Conservation (phyloP, 2,888 invertebrate genomes). For the Tortrix viridana region DNA sequence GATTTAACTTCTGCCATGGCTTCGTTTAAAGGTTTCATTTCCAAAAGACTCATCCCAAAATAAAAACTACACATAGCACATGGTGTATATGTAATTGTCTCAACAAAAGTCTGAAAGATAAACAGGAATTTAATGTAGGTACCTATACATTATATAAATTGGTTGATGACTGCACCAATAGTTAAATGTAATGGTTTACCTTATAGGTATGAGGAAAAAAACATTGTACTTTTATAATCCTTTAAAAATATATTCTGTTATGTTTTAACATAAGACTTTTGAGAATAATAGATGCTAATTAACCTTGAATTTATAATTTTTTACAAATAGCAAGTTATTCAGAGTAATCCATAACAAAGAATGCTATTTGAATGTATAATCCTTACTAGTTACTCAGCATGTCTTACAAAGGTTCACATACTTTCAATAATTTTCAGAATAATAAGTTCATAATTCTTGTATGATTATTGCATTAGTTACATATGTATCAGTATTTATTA, state of each 20-base stretch:
- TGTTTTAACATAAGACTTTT: not conserved
- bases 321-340: not conserved
- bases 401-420: too few relatives aligned
- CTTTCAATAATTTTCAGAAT: too few relatives aligned
- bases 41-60: slow-evolving; percentile 89
- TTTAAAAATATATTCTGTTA: too few relatives aligned
- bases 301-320: slow-evolving; percentile 7
- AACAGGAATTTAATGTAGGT: slow-evolving; percentile 22
- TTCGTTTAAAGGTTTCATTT: slow-evolving; percentile 86
- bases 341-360: too few relatives aligned
- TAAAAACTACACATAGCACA: slow-evolving; percentile 91
- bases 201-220: too few relatives aligned
- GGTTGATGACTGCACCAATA: not conserved
- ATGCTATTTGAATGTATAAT: too few relatives aligned
- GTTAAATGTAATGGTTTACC: too few relatives aligned
- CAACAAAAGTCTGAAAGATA: slow-evolving; percentile 86
- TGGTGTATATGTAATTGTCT: slow-evolving; percentile 90
- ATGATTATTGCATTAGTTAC: too few relatives aligned
- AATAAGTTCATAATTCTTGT: too few relatives aligned
- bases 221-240: too few relatives aligned
- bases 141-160: slow-evolving; percentile 4
- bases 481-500: too few relatives aligned
- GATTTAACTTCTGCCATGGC: slow-evolving; percentile 87
- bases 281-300: not conserved
- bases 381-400: too few relatives aligned